Percentiles rank a stretch among this genome's conserved stretches.
phyloP scores from a whole-genome alignment of 1,140 invertebrate genomes.

The Magallana angulata region DNA sequence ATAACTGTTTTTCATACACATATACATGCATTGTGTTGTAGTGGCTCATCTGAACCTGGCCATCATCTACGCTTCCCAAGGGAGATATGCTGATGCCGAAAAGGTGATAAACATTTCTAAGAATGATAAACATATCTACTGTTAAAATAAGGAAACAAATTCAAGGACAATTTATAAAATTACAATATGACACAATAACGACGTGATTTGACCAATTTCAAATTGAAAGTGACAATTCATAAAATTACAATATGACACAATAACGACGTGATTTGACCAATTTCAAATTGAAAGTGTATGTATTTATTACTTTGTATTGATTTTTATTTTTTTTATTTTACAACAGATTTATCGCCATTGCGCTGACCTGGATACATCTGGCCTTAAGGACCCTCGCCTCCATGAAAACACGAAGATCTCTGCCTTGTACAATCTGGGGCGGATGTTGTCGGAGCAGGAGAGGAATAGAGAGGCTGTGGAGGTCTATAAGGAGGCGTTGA shows the following conservation, averaged over 20 bases:
- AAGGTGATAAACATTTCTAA: conserved; percentile 78
- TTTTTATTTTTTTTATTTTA: no score
- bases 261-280: no score
- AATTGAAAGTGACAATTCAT: no score
- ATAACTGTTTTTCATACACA: neutral
- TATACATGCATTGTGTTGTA: conserved; percentile 80
- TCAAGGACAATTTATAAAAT: no score
- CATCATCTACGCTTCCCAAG: conserved; percentile 90
- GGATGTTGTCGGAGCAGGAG: conserved; percentile 92
- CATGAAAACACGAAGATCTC: conserved; percentile 94
- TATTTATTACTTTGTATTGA: no score
- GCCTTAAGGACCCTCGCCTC: conserved; percentile 91
- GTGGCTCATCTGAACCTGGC: conserved; percentile 97
- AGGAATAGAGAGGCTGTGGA: conserved; percentile 89
- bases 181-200: no score
- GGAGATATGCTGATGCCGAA: conserved; percentile 90
- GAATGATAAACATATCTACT: no score
- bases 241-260: no score
- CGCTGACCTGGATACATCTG: conserved; percentile 89
- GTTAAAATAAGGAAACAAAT: no score
- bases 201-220: no score
- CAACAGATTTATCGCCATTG: conserved; percentile 86
- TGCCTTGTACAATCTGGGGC: conserved; percentile 93
- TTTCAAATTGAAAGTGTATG: no score
- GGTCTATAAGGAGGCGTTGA: conserved; percentile 92